These are phyloP conservation scores for Meloidogyne floridensis DNA, from an alignment of 1,140 invertebrate species.

Conservation along the genomic window DNA sequence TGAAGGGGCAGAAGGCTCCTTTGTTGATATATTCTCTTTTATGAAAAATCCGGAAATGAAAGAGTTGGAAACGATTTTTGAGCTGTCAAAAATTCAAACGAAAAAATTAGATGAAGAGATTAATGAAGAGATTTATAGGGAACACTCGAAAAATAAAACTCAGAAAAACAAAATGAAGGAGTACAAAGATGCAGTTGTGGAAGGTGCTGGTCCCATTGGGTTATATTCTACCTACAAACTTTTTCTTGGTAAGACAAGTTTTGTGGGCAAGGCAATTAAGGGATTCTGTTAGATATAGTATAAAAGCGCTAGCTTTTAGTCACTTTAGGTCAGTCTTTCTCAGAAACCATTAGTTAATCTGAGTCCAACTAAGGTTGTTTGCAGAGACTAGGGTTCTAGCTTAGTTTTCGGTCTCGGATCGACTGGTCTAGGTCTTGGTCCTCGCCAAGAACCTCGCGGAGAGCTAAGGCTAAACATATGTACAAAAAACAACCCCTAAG, in stretches of 20 bases:
- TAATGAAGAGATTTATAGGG: background rate
- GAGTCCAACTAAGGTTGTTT: too few relatives aligned
- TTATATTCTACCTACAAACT: slow-evolving; percentile 12
- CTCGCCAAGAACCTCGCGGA: too few relatives aligned
- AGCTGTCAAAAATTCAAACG: slow-evolving; percentile 17
- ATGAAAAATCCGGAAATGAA: background rate
- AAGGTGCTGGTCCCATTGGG: slow-evolving; percentile 20
- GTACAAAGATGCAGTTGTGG: background rate
- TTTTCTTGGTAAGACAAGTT: background rate
- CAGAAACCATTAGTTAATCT: too few relatives aligned
- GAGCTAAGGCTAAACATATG: too few relatives aligned
- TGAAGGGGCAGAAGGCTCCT: slow-evolving; percentile 18
- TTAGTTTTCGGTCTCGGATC: too few relatives aligned
- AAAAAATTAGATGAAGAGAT: slow-evolving; percentile 18
- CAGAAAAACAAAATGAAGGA: background rate
- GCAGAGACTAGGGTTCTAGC: too few relatives aligned
- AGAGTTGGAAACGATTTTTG: background rate
- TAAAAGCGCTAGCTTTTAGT: too few relatives aligned
- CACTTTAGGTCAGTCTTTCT: too few relatives aligned
- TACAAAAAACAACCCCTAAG: too few relatives aligned
- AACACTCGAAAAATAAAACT: slow-evolving; percentile 6
- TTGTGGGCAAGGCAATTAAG: too few relatives aligned
- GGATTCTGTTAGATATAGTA: too few relatives aligned
- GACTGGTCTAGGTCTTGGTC: too few relatives aligned
- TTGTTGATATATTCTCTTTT: slow-evolving; percentile 24